These are phyloP conservation scores for Apotomis betuletana DNA, from an alignment of 2,888 invertebrate species.

Conservation along the genomic window DNA sequence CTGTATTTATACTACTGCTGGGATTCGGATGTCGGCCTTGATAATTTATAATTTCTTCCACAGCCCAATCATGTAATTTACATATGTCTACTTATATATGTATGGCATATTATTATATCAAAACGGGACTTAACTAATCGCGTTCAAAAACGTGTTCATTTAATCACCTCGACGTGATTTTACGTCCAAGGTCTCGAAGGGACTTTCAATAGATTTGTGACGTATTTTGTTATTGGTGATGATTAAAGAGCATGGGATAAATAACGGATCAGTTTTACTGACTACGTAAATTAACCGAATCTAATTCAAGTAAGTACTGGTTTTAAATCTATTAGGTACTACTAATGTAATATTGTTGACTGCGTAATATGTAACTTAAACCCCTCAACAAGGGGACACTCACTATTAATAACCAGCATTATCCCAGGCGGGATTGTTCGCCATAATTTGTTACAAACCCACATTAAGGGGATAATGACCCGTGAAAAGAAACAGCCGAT, in stretches of 20 bases:
- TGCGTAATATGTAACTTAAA: not conserved
- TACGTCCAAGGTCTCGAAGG: too few species aligned
- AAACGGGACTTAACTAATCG: too few species aligned
- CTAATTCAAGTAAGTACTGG: too few species aligned
- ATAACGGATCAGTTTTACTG: too few species aligned
- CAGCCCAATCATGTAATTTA: slow-evolving; percentile 7
- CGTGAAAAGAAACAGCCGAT: slow-evolving; percentile 17
- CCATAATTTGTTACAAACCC: slow-evolving; percentile 13
- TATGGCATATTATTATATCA: not conserved
- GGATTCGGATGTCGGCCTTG: slow-evolving; percentile 35
- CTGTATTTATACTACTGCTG: slow-evolving; percentile 27
- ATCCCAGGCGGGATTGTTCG: not conserved
- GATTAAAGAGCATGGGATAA: too few species aligned
- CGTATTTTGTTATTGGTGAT: too few species aligned
- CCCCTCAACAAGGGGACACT: not conserved
- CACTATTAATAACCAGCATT: slow-evolving; percentile 10
- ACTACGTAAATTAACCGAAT: too few species aligned
- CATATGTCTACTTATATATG: not conserved
- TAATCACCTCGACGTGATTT: too few species aligned
- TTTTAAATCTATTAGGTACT: too few species aligned
- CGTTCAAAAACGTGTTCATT: too few species aligned
- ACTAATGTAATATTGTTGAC: too few species aligned
- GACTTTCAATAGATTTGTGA: too few species aligned
- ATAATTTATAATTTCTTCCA: slow-evolving; percentile 38
- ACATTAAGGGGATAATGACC: slow-evolving; percentile 24